Conservation (phyloP, 2,888 invertebrate genomes). For the Cynaeus angustus region DNA sequence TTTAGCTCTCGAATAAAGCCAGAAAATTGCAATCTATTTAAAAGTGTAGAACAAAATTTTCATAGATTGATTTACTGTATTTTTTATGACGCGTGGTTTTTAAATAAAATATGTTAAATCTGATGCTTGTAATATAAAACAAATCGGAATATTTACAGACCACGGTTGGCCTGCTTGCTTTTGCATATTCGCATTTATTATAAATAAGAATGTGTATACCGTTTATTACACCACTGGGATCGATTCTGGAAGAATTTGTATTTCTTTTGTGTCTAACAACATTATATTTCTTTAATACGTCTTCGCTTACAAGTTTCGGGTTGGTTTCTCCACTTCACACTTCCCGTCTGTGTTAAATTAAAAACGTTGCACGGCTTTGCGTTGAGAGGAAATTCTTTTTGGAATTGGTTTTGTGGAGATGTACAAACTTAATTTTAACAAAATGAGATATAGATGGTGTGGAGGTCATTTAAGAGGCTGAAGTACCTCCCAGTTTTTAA, state of each 20-base stretch:
- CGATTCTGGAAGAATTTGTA: constrained; percentile 49
- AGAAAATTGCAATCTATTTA: no score
- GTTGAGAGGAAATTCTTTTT: background rate
- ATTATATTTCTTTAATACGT: constrained; percentile 45
- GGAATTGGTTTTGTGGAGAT: background rate
- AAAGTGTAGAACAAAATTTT: no score
- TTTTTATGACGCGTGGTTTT: background rate
- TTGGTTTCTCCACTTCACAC: constrained; percentile 9
- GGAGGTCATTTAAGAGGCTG: no score
- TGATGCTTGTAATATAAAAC: constrained; percentile 35
- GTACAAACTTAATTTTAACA: background rate
- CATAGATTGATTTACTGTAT: no score
- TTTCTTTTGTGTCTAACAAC: constrained; percentile 47
- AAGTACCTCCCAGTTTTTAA: no score
- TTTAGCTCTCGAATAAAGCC: constrained; percentile 9
- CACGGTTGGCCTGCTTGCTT: constrained; percentile 14
- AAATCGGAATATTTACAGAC: constrained; percentile 37
- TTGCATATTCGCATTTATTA: constrained; percentile 50
- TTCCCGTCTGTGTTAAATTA: constrained; percentile 12
- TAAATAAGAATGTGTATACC: constrained; percentile 49
- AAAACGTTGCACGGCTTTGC: constrained; percentile 16
- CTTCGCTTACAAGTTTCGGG: constrained; percentile 26
- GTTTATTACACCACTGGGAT: constrained; percentile 48
- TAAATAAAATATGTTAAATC: constrained; percentile 31
- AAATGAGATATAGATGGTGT: background rate